Evolutionary conservation across 2,888 invertebrate species (phyloP).

Genomic region (Steromphala cineraria): DNA sequence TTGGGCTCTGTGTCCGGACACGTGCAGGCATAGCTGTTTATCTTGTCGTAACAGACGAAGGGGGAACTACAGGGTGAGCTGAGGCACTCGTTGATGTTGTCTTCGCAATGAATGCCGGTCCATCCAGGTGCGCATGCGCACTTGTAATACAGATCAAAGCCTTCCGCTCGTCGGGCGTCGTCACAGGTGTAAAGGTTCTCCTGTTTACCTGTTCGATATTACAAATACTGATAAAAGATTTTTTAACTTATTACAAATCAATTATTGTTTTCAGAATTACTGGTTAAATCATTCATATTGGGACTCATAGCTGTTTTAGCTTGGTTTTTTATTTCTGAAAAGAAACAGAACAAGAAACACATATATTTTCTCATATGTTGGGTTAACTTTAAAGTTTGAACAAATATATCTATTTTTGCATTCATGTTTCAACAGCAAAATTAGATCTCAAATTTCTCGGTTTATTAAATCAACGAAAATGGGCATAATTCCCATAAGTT

Average conservation of each 20-base stretch:
- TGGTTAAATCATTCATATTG: too few relatives aligned
- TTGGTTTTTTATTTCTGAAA: too few relatives aligned
- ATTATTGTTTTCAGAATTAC: neutral
- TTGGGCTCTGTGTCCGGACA: slow-evolving; percentile 30
- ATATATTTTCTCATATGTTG: too few relatives aligned
- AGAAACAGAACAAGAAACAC: too few relatives aligned
- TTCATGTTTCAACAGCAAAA: too few relatives aligned
- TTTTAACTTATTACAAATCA: neutral
- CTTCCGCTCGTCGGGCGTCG: slow-evolving; percentile 21
- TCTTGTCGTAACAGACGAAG: slow-evolving; percentile 29
- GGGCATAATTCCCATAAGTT: too few relatives aligned
- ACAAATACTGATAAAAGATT: neutral
- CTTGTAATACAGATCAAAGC: slow-evolving; percentile 24
- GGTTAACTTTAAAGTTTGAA: too few relatives aligned
- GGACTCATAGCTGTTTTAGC: too few relatives aligned
- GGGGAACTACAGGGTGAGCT: slow-evolving; percentile 29
- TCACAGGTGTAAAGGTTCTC: slow-evolving; percentile 25
- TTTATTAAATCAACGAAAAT: too few relatives aligned
- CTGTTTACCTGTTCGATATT: neutral
- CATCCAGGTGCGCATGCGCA: slow-evolving; percentile 31
- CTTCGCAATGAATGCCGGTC: slow-evolving; percentile 24
- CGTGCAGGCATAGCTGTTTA: slow-evolving; percentile 28
- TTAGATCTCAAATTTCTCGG: too few relatives aligned
- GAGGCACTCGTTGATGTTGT: slow-evolving; percentile 32
- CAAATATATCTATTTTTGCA: too few relatives aligned